These are phyloP conservation scores for Macaria notata DNA, from an alignment of 2,888 invertebrate species.

Conservation along the genomic window DNA sequence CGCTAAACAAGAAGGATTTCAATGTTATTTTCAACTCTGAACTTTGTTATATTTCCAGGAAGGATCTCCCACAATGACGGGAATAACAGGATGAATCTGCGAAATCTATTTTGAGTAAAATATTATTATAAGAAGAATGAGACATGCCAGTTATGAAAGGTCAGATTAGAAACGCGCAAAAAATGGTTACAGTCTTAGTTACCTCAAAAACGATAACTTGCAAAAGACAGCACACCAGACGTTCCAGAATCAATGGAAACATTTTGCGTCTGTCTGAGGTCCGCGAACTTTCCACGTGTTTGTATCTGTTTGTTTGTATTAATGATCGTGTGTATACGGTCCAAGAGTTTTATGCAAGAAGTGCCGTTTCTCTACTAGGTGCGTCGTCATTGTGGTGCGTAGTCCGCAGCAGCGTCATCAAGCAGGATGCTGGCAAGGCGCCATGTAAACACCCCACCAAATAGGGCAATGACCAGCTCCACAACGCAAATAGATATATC, in stretches of 20 bases:
- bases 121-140: too few relatives aligned
- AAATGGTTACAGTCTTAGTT: not conserved
- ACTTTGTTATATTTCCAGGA: too few relatives aligned
- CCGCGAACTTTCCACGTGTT: not conserved
- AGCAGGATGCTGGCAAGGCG: constrained; percentile 55
- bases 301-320: constrained; percentile 7
- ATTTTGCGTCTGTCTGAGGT: not conserved
- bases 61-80: too few relatives aligned
- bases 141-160: too few relatives aligned
- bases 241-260: constrained; percentile 6
- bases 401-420: constrained; percentile 36
- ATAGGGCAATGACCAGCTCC: constrained; percentile 77
- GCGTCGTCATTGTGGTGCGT: constrained; percentile 25
- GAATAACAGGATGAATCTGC: too few relatives aligned
- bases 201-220: constrained; percentile 7
- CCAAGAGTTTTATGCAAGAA: constrained; percentile 6
- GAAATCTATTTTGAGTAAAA: too few relatives aligned
- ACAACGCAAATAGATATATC: constrained; percentile 70
- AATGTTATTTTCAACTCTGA: not conserved
- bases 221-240: constrained; percentile 1
- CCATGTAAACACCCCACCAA: constrained; percentile 77
- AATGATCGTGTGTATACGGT: too few relatives aligned
- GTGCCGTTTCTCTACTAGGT: constrained; percentile 6
- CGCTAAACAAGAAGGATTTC: constrained; percentile 8
- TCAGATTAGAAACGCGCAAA: too few relatives aligned